A percentile compares a stretch with the other conserved stretches of the same genome.
phyloP scores from a whole-genome alignment of 2,797 vertebrate genomes.

The Lutjanus campechanus region DNA sequence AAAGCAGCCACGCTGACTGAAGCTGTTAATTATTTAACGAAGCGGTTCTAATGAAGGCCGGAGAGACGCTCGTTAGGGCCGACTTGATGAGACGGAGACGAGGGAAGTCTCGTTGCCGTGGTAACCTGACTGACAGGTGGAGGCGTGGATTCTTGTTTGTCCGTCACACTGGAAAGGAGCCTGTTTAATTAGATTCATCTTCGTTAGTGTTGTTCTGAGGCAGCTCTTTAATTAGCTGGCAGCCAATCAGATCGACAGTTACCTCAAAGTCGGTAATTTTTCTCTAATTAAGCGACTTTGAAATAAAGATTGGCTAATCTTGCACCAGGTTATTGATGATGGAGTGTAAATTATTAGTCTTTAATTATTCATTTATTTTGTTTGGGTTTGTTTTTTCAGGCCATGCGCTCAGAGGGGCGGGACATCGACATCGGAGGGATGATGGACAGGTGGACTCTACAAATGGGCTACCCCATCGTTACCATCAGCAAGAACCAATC shows the following conservation, averaged over 20 bases:
- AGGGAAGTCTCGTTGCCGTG: slow-evolving; percentile 35
- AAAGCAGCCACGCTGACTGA: slow-evolving; percentile 19
- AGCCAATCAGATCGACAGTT: slow-evolving; percentile 48
- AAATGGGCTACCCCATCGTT: slow-evolving; percentile 98
- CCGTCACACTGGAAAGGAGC: slow-evolving; percentile 7
- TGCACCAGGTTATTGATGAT: background rate
- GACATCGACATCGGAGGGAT: slow-evolving; percentile 94
- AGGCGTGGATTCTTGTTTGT: slow-evolving; percentile 32
- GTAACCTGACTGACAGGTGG: slow-evolving; percentile 36
- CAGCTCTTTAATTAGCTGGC: slow-evolving; percentile 24
- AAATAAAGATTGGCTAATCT: background rate
- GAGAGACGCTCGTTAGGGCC: slow-evolving; percentile 28
- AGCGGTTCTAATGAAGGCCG: slow-evolving; percentile 33
- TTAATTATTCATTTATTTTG: background rate
- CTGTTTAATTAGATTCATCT: slow-evolving; percentile 28
- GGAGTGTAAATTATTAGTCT: background rate
- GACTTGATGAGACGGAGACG: background rate
- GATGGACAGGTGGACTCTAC: slow-evolving; percentile 98
- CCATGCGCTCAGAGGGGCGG: slow-evolving; percentile 93
- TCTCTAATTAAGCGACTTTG: background rate
- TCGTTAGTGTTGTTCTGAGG: slow-evolving; percentile 18
- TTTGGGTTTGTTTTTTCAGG: slow-evolving; percentile 77
- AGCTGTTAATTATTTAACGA: slow-evolving; percentile 45
- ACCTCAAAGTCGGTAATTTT: slow-evolving; percentile 10
- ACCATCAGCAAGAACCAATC: slow-evolving; percentile 94